Percentiles rank a stretch among this genome's conserved stretches.
Evolutionary conservation across 2,113 vertebrate species (phyloP).

Genomic region (Tachysurus fulvidraco): DNA sequence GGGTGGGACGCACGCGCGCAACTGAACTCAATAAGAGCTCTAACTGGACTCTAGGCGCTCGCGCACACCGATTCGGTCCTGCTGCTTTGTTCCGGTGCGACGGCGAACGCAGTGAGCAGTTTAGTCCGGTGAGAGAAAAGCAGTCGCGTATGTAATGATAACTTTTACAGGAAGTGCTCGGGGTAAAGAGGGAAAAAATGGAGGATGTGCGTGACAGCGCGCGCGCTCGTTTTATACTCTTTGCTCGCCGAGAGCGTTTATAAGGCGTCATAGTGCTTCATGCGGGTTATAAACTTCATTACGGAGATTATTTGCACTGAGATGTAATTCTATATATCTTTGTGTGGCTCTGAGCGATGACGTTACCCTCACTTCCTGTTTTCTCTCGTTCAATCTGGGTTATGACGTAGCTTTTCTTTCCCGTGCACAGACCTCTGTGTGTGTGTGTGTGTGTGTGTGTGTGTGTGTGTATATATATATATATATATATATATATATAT

Average conservation of each 20-base stretch:
- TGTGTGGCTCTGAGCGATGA: background rate
- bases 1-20: background rate
- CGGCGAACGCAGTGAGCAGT: background rate
- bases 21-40: background rate
- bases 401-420: slow-evolving; percentile 22
- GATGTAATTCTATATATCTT: background rate
- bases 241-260: background rate
- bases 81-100: background rate
- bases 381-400: slow-evolving; percentile 17
- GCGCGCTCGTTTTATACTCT: background rate
- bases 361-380: slow-evolving; percentile 32
- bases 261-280: too few relatives aligned
- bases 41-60: background rate
- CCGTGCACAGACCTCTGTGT: background rate
- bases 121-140: too few relatives aligned
- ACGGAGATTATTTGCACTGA: too few relatives aligned
- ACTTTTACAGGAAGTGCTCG: slow-evolving; percentile 26
- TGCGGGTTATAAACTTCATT: background rate
- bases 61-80: background rate
- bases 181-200: background rate
- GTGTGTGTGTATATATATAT: too few relatives aligned
- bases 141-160: background rate
- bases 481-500: too few relatives aligned
- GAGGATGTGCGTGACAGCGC: background rate
- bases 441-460: background rate